Evolutionary conservation across 2,888 invertebrate species (phyloP), one percentile per base, ranked within the genome.

Genomic region (Sycophila texana): DNA sequence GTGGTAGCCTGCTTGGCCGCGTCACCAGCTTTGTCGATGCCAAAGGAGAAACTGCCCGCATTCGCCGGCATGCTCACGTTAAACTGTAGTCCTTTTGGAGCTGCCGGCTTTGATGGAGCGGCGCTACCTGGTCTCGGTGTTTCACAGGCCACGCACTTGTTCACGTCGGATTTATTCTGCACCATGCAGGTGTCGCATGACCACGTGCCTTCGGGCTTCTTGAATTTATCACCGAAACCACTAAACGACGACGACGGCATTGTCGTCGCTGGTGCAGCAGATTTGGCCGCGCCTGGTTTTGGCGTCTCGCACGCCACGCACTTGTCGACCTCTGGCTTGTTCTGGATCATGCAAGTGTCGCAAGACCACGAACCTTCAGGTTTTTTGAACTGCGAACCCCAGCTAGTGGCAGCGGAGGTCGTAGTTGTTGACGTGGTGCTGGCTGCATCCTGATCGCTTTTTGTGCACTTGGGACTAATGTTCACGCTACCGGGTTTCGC

Each of bases 101-200:
- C 71, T 66, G 13, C 68, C 16, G 14, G 57, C 58, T 2, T 58
- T 0, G 20, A 58, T 71, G 7, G 53, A 47, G 53, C 61, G 74
- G 74, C 83, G 12, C 82, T 70, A 30, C 89, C 88, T 0, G 92
- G 90, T 84, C 92, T 73, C 92, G 91, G 0, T 92, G 92, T 86
- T 92, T 93, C 0, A 90, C 86, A 74, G 2, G 93, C 92, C 0
- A 91, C 88, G 87, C 94, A 94, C 77, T 91, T 91, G 0, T 68
- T 86, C 0, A 84, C 84, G 0, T 90, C 91, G 5, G 86, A 85
- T 73, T 92, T 90, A 84, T 94, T 94, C 63, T 89, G 89, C 2
- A 93, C 87, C 91, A 93, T 90, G 85, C 94, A 94, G 3, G 90
- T 90, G 18, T 90, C 86, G 84, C 94, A 94, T 80, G 92, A 91